A percentile compares a stretch with the other conserved stretches of the same genome.
Conservation (phyloP, 2,888 invertebrate genomes). For the Athripsodes cinereus region DNA sequence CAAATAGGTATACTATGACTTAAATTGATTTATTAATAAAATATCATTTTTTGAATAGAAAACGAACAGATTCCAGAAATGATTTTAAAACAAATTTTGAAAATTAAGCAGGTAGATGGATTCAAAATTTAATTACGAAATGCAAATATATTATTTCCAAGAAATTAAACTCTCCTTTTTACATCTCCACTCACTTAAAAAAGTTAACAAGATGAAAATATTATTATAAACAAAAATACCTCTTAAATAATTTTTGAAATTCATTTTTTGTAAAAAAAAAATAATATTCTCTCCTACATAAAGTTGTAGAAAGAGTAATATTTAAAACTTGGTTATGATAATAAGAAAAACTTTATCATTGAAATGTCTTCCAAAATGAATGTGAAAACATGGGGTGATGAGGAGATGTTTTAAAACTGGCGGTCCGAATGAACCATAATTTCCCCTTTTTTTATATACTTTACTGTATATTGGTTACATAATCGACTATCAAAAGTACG, state of each 20-base stretch:
- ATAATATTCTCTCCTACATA: not conserved
- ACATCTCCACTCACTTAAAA: not conserved
- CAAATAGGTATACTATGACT: too few relatives aligned
- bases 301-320: not conserved
- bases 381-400: conserved; percentile 15
- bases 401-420: not conserved
- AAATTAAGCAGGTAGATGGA: too few relatives aligned
- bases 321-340: conserved; percentile 10
- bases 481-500: too few relatives aligned
- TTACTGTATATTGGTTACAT: too few relatives aligned
- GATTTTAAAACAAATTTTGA: too few relatives aligned
- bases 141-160: too few relatives aligned
- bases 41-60: too few relatives aligned
- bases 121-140: too few relatives aligned
- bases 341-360: conserved; percentile 17
- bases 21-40: too few relatives aligned
- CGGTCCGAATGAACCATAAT: too few relatives aligned
- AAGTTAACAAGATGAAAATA: not conserved
- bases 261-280: not conserved
- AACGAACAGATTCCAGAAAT: too few relatives aligned
- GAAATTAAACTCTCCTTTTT: not conserved
- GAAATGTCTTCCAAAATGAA: conserved; percentile 17
- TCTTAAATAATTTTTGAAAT: not conserved
- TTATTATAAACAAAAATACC: not conserved
- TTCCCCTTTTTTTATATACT: too few relatives aligned